Base-by-base conservation (phyloP, 2,888 invertebrate genomes). In the Drosophila anomelani region DNA sequence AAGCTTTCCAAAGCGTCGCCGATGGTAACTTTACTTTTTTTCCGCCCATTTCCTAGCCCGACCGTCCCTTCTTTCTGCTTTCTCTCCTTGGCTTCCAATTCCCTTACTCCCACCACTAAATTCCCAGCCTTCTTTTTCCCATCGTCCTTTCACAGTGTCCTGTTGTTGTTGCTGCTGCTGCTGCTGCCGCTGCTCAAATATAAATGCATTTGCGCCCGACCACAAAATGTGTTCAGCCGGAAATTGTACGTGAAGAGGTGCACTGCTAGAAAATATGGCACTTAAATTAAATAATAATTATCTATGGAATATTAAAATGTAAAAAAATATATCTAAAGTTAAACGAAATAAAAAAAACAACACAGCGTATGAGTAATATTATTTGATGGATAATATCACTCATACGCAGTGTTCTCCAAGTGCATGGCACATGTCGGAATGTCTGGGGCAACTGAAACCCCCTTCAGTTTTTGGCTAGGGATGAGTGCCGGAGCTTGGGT, bases 151-250 rank as follows among this genome's bases (percentile, higher is more conserved):
- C n/a, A 73, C 46, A 32, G 53, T 46, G 20, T 70, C 47, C 53
- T 43, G 44, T 54, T 76, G 68, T 29, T 29, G 29, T 29, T 29
- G 29, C 29, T 74, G 60, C 46, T 70, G 79, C n/a, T 49, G 61
- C 23, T 62, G 69, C 20, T 71, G 66, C 46, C 78, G 75, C 84
- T 79, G 76, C 77, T 85, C 80, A 88, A 85, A 88, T 88, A 85
- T 88, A 85, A 85, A 85, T 85, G 89, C 85, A 87, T 88, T 84
- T 86, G 86, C 77, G 74, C 76, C 88, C 85, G 81, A 90, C 90
- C 90, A 86, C 91, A 91, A 90, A 90, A 88, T 90, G 90, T 91
- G 90, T 83, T 90, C 81, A 91, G 88, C 88, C 90, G 90, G 90
- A 90, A 90, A 91, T 91, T 90, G 90, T 91, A 88, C 84, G 89